These are phyloP conservation scores for Dicyrtomina minuta DNA, from an alignment of 2,888 invertebrate species.

Conservation along the genomic window DNA sequence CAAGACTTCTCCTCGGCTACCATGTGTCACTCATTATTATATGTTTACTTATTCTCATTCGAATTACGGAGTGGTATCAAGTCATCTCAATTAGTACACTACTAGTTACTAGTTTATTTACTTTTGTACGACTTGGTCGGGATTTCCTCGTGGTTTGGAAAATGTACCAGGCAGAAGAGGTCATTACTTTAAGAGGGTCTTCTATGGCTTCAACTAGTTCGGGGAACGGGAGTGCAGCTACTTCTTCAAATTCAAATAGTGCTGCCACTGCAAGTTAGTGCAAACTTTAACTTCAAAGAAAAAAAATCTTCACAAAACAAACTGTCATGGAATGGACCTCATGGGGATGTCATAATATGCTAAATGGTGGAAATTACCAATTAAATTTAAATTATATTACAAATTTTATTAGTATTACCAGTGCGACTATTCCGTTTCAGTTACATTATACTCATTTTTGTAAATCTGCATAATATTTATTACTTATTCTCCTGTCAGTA, in stretches of 20 bases:
- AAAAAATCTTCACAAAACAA: no score
- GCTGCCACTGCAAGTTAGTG: no score
- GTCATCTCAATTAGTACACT: constrained; percentile 81
- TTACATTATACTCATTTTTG: no score
- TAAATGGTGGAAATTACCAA: no score
- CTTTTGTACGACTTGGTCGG: constrained; percentile 82
- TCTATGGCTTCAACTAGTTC: background rate
- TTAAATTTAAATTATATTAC: no score
- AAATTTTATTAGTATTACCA: no score
- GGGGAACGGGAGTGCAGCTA: background rate
- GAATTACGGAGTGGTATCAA: constrained; percentile 87
- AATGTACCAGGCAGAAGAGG: constrained; percentile 72
- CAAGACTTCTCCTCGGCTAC: constrained; percentile 71
- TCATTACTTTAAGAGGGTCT: constrained; percentile 53
- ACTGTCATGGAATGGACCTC: no score
- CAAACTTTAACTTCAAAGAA: no score
- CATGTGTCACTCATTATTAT: constrained; percentile 63
- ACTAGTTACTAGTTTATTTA: constrained; percentile 86
- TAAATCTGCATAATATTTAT: no score
- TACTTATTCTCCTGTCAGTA: no score
- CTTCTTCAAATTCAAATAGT: background rate
- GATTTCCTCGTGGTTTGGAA: constrained; percentile 83
- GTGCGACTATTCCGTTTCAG: no score
- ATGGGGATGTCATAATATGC: no score
- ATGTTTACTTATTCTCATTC: constrained; percentile 76